These are phyloP conservation scores for Achlya flavicornis DNA, from an alignment of 2,888 invertebrate genomes.

Conservation along the genomic window DNA sequence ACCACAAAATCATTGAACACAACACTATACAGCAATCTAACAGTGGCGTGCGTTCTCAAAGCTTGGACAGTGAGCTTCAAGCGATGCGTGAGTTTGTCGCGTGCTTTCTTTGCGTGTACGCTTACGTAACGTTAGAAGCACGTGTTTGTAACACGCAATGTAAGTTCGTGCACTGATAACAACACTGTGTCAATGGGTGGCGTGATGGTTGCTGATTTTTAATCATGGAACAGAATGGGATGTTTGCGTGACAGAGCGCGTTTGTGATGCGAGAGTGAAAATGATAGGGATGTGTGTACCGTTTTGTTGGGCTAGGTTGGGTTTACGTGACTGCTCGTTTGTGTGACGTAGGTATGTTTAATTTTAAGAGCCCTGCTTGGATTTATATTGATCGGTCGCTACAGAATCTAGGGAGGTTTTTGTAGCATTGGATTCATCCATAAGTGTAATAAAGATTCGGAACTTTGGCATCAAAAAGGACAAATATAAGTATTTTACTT, in stretches of 20 bases:
- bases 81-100: conserved; percentile 59
- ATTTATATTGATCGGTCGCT: too few relatives aligned
- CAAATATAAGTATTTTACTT: too few relatives aligned
- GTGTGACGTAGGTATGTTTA: conserved; percentile 17
- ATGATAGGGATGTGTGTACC: conserved; percentile 23
- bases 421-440: too few relatives aligned
- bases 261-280: conserved; percentile 23
- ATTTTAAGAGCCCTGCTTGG: too few relatives aligned
- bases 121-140: conserved; percentile 49
- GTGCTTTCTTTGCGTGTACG: conserved; percentile 62
- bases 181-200: conserved; percentile 75
- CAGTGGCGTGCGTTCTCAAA: conserved; percentile 33
- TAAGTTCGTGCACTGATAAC: conserved; percentile 56
- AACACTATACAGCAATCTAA: conserved; percentile 9
- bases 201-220: conserved; percentile 72
- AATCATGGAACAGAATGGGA: conserved; percentile 65
- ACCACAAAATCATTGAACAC: not conserved
- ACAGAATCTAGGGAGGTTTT: too few relatives aligned
- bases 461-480: too few relatives aligned
- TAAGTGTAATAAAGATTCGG: too few relatives aligned
- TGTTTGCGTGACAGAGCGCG: conserved; percentile 56
- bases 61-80: conserved; percentile 28
- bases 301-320: conserved; percentile 48
- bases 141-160: conserved; percentile 71
- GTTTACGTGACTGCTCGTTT: conserved; percentile 27